Percentiles rank a stretch among this genome's conserved stretches.
phyloP scores from a whole-genome alignment of 2,888 invertebrate species.

The Cataglyphis rosenhaueri region DNA sequence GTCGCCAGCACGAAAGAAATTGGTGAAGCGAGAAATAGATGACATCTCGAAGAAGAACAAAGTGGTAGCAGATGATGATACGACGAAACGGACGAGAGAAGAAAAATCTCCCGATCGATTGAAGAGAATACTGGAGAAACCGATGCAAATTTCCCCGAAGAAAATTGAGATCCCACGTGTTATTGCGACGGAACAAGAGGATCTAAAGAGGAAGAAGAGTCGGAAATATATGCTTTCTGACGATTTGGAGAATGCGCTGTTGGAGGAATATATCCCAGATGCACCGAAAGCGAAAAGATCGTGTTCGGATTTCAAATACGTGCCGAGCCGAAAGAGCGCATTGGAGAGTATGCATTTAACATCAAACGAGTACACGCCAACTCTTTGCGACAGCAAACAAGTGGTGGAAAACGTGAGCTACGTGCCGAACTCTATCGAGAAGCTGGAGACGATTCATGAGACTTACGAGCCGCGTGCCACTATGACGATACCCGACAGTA shows the following conservation, averaged over 20 bases:
- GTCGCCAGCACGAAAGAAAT: slow-evolving; percentile 70
- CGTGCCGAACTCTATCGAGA: slow-evolving; percentile 76
- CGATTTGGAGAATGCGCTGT: slow-evolving; percentile 29
- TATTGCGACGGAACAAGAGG: neutral
- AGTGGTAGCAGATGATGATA: slow-evolving; percentile 13
- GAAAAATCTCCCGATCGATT: slow-evolving; percentile 8
- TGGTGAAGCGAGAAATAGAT: slow-evolving; percentile 11
- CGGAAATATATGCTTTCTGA: slow-evolving; percentile 56
- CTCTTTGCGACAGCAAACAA: slow-evolving; percentile 33
- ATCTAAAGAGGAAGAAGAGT: slow-evolving; percentile 46
- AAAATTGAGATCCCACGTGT: slow-evolving; percentile 27
- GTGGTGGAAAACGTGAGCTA: slow-evolving; percentile 60
- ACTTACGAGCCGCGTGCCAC: slow-evolving; percentile 74
- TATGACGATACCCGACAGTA: slow-evolving; percentile 48
- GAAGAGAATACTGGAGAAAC: slow-evolving; percentile 8
- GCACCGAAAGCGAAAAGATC: slow-evolving; percentile 64
- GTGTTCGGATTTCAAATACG: slow-evolving; percentile 72
- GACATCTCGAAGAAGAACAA: slow-evolving; percentile 28
- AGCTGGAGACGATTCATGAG: slow-evolving; percentile 65
- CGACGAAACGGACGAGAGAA: slow-evolving; percentile 15
- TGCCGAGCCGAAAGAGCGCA: slow-evolving; percentile 78
- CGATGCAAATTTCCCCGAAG: slow-evolving; percentile 10
- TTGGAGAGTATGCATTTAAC: slow-evolving; percentile 70
- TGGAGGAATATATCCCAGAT: slow-evolving; percentile 78
- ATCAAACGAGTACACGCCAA: slow-evolving; percentile 76